phyloP scores from a whole-genome alignment of 2,888 invertebrate genomes.

The Dione vanillae region DNA sequence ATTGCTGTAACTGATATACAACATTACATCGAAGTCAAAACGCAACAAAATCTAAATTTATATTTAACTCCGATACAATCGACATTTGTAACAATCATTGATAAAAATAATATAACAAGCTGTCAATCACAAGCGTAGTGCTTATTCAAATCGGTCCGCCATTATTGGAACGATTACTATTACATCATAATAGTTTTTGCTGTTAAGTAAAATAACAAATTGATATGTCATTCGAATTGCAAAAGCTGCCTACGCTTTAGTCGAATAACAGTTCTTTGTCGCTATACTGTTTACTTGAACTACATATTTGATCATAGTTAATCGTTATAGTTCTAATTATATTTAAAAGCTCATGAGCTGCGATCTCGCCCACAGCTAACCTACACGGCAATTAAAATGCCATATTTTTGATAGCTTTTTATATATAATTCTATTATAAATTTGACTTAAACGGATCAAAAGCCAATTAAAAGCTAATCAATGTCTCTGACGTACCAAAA shows the following conservation, averaged over 20 bases:
- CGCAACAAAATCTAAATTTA: background rate
- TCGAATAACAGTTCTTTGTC: constrained; percentile 44
- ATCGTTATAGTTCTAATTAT: constrained; percentile 8
- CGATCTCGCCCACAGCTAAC: background rate
- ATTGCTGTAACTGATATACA: background rate
- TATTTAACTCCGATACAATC: background rate
- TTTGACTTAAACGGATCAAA: background rate
- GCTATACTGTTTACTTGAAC: constrained; percentile 29
- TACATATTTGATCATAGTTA: background rate
- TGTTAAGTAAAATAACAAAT: constrained; percentile 49
- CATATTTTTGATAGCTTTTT: background rate
- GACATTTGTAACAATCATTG: constrained; percentile 4
- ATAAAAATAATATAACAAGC: background rate
- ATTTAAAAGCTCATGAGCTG: background rate
- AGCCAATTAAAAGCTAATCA: background rate
- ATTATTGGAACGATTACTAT: constrained; percentile 37
- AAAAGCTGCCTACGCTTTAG: constrained; percentile 58
- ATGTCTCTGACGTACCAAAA: background rate
- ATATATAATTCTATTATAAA: too few species aligned
- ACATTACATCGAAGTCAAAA: background rate
- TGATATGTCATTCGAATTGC: constrained; percentile 56
- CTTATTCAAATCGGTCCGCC: constrained; percentile 37
- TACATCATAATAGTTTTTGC: constrained; percentile 43
- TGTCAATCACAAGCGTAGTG: constrained; percentile 35
- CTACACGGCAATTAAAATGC: background rate